Conservation (phyloP, 2,113 vertebrate genomes). For the Pterophyllum scalare region DNA sequence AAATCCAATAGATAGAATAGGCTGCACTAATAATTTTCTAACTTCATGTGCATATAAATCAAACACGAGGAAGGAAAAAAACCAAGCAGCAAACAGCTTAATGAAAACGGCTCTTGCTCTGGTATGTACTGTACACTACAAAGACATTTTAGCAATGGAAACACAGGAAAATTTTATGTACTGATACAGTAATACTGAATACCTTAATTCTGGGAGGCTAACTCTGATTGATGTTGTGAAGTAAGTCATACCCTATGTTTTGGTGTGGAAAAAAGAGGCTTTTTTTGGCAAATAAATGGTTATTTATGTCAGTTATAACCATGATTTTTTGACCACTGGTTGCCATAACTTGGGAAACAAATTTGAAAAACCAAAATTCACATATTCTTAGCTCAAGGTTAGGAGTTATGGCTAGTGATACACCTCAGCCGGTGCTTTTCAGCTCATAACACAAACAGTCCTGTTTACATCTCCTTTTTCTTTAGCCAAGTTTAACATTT, state of each 20-base stretch:
- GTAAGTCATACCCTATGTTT: background rate
- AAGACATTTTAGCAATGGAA: background rate
- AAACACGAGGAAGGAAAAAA: background rate
- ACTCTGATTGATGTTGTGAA: background rate
- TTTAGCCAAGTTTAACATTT: background rate
- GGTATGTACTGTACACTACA: background rate
- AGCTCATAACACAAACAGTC: background rate
- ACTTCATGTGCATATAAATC: constrained; percentile 32
- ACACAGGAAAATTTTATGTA: background rate
- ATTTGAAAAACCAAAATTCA: background rate
- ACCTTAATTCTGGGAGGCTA: background rate
- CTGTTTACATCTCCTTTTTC: background rate
- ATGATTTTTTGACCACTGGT: background rate
- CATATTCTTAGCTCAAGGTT: background rate
- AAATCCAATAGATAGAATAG: constrained; percentile 27
- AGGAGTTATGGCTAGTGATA: background rate
- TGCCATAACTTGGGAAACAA: background rate
- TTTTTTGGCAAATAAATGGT: too few relatives aligned
- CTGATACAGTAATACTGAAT: background rate
- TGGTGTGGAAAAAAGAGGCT: background rate
- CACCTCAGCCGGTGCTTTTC: background rate
- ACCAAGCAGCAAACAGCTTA: background rate
- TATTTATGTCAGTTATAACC: background rate
- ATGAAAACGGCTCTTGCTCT: background rate
- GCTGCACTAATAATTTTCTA: background rate